Base-by-base conservation (phyloP, 2,113 vertebrate species). In the Hylia prasina region DNA sequence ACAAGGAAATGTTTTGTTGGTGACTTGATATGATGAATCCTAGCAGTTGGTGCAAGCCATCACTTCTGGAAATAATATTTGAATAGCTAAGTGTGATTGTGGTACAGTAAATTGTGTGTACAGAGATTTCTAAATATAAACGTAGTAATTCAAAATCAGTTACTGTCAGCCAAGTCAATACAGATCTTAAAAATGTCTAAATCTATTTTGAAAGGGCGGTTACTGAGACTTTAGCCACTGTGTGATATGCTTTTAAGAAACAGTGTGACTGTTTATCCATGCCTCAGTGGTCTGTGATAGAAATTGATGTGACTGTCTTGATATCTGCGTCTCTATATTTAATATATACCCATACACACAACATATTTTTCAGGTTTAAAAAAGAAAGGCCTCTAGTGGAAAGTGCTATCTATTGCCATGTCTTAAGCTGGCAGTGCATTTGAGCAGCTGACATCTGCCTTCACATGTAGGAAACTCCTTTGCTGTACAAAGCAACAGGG, bases 81-180 rank as follows among this genome's bases (percentile, higher is more conserved):
- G 83, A 82, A 76, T 86, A 78, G 31, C 47, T 56, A 68, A 89
- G 31, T 15, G 23, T 70, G 68, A 73, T 48, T 89, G 30, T 5
- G 0, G 16, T 47, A 33, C 45, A 58, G 71, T 50, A 82, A 89
- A 80, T 50, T 72, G 14, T 44, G n/a, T 33, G 39, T 78, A 51
- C 65, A 84, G 83, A 71, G 35, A 87, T 94, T 87, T 95, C 89
- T 91, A 95, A 97, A 91, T 87, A 91, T 82, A 84, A 73, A 63
- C 33, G 33, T 45, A 83, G 16, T 88, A 73, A 81, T 56, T 94
- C 65, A 78, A 73, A 95, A 47, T 66, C 66, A 60, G 71, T 90
- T 81, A 83, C 58, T 53, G 64, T 78, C 79, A 87, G 57, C 87
- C 79, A 93, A 73, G 76, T 87, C 70, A 92, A 82, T 89, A 81